Evolutionary conservation across 2,797 vertebrate species (phyloP), one percentile per base, ranked within the genome.

Genomic region (Halcyon leucocephala): DNA sequence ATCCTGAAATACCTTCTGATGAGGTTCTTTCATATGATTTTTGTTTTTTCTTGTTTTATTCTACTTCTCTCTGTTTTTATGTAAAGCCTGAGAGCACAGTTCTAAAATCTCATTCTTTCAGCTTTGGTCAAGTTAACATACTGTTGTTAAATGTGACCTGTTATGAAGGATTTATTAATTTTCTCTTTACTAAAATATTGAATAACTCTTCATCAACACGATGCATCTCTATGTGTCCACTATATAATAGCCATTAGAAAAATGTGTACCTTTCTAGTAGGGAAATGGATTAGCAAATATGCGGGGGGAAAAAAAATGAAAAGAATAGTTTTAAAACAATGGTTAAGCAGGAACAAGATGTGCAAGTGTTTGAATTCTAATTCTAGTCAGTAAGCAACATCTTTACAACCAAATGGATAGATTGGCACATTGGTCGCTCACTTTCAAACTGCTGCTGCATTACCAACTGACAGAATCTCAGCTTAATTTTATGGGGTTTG

Each of bases 1-100:
- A 86, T 92, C 39, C 7, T 91, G 49, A 91, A 94, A 67, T 94
- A 95, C 82, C 55, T 81, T 87, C 67, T 89, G 62, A 70, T 80
- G 41, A 22, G 9, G 5, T 60, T 74, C 73, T 48, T 81, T 46
- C 7, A 42, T 6, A 18, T 7, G 1, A 2, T 6, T 44, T 80
- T 69, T 37, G 35, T 24, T 58, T 74, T 57, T 42, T 28, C 19
- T 33, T 62, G 7, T 25, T 94, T 83, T 55, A 55, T 54, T 86
- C 48, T 90, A 28, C 55, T 92, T 94, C 44, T 88, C 39, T 86
- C 84, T 89, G 42, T 10, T 94, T 95, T 94, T 94, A 64, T 6
- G 2, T 51, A 87, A 60, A 91, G 37, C 61, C 31, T 80, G 33
- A 94, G 80, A 95, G 19, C 48, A n/a, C 44, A 82, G 28, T 77